These are phyloP conservation scores for Colossoma macropomum DNA, from an alignment of 2,113 vertebrate species.

Conservation along the genomic window DNA sequence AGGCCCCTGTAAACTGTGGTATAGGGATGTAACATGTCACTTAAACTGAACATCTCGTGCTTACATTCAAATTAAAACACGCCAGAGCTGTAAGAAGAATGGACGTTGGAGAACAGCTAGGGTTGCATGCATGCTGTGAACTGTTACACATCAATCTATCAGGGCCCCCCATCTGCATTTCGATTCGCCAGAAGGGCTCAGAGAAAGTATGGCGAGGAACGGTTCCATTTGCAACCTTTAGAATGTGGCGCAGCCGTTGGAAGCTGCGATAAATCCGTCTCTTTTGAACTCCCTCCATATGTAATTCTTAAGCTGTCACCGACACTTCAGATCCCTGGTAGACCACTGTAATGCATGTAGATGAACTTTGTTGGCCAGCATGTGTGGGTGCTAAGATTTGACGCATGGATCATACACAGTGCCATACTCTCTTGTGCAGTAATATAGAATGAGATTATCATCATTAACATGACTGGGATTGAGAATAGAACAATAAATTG, in stretches of 20 bases:
- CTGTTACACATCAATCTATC: slow-evolving; percentile 82
- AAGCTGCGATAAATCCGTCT: slow-evolving; percentile 74
- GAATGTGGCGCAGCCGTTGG: slow-evolving; percentile 67
- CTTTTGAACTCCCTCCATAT: slow-evolving; percentile 71
- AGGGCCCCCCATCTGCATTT: slow-evolving; percentile 73
- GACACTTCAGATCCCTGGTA: slow-evolving; percentile 62
- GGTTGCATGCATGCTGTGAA: slow-evolving; percentile 69
- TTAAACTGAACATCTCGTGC: slow-evolving; percentile 34
- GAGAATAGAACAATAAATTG: not conserved
- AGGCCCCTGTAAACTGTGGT: slow-evolving; percentile 12
- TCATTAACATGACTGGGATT: not conserved
- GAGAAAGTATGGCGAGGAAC: slow-evolving; percentile 56
- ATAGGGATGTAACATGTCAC: slow-evolving; percentile 7
- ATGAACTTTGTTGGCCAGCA: slow-evolving; percentile 62
- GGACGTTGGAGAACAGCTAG: slow-evolving; percentile 53
- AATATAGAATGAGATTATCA: slow-evolving; percentile 8
- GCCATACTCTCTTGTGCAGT: not conserved
- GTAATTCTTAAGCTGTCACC: slow-evolving; percentile 69
- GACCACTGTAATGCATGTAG: slow-evolving; percentile 68
- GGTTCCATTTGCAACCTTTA: slow-evolving; percentile 71
- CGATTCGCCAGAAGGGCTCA: slow-evolving; percentile 63
- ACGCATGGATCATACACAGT: slow-evolving; percentile 19
- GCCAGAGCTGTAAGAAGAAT: slow-evolving; percentile 58
- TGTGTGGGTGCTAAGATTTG: slow-evolving; percentile 22
- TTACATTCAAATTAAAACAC: slow-evolving; percentile 47